phyloP scores from a whole-genome alignment of 2,888 invertebrate species.

The Anorthoa munda region DNA sequence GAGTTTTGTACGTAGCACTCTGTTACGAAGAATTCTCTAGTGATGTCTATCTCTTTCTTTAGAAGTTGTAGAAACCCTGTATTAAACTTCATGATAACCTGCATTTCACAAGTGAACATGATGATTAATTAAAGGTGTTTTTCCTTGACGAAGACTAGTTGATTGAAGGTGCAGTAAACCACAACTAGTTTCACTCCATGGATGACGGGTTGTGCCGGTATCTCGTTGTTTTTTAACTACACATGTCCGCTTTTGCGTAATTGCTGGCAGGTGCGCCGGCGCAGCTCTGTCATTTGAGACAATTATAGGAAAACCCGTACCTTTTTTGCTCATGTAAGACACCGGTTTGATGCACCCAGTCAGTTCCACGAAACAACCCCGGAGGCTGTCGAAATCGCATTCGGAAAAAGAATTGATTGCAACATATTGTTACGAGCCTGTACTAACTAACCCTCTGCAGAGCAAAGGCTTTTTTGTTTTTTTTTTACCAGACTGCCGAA shows the following conservation, averaged over 20 bases:
- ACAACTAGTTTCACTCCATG: conserved; percentile 77
- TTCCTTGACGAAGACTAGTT: conserved; percentile 14
- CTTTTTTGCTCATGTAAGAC: conserved; percentile 27
- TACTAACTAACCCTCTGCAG: background rate
- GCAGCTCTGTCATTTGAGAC: conserved; percentile 66
- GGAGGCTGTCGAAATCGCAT: conserved; percentile 23
- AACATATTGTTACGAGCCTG: background rate
- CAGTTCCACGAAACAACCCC: conserved; percentile 10
- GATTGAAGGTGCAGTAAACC: conserved; percentile 67
- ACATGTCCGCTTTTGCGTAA: conserved; percentile 78
- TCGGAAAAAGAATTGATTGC: background rate
- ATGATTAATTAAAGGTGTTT: conserved; percentile 13
- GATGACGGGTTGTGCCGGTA: conserved; percentile 77
- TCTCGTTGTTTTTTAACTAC: conserved; percentile 76
- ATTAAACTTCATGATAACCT: background rate
- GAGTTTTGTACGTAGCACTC: conserved; percentile 23
- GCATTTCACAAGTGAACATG: background rate
- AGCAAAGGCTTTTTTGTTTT: background rate
- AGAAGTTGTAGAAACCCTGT: background rate
- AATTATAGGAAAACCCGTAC: conserved; percentile 74
- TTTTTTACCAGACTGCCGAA: too few relatives aligned
- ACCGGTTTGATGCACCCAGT: conserved; percentile 21
- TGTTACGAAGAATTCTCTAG: conserved; percentile 1
- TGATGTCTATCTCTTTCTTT: conserved; percentile 7
- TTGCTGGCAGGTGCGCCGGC: conserved; percentile 80